Evolutionary conservation across 2,113 vertebrate genomes (phyloP).

Genomic region (Gymnogyps californianus): DNA sequence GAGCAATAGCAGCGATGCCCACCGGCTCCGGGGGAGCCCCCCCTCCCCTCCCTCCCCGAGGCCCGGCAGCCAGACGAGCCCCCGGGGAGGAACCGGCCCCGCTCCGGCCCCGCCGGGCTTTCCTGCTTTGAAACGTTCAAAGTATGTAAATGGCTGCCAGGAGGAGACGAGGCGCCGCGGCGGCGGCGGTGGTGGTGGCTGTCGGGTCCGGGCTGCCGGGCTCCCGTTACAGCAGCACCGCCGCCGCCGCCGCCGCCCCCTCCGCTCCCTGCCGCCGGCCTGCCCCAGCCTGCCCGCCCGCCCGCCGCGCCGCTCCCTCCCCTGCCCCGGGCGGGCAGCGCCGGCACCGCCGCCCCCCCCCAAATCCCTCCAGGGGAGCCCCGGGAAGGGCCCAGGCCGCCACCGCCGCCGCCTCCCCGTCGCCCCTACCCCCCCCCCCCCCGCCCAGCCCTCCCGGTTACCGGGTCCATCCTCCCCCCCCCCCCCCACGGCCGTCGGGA

Average conservation of each 20-base stretch:
- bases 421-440: too few species aligned
- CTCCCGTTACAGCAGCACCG: neutral
- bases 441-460: too few species aligned
- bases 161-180: neutral
- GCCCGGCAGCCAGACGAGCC: neutral
- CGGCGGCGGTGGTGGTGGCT: too few species aligned
- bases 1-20: neutral
- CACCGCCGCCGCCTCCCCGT: too few species aligned
- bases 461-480: too few species aligned
- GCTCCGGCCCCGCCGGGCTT: neutral
- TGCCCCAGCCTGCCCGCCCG: neutral
- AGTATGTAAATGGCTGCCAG: neutral
- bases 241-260: neutral
- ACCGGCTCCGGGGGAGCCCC: neutral
- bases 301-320: too few species aligned
- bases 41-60: too few species aligned
- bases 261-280: neutral
- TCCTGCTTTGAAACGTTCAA: neutral
- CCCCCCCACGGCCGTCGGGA: too few species aligned
- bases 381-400: too few species aligned
- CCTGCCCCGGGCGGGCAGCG: too few species aligned
- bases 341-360: too few species aligned
- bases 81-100: neutral
- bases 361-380: too few species aligned
- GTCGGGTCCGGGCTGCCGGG: neutral